Conservation (phyloP, 2,888 invertebrate genomes). For the Liopterus haemorrhoidalis region DNA sequence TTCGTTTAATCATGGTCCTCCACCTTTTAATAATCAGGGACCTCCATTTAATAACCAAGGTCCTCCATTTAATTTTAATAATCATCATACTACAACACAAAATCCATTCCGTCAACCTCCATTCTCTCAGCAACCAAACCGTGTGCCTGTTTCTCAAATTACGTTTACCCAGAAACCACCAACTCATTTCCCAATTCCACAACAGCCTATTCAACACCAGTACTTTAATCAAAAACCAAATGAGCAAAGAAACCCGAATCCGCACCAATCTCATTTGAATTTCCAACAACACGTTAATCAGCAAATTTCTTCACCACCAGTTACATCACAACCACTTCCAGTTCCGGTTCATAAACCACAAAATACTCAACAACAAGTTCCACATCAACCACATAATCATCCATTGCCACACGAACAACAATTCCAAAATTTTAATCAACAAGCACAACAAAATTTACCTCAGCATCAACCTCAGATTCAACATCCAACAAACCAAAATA, state of each 20-base stretch:
- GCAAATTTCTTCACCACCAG: conserved; percentile 28
- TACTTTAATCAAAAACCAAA: conserved; percentile 31
- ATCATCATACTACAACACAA: conserved; percentile 38
- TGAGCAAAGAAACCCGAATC: conserved; percentile 26
- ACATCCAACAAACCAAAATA: conserved; percentile 31
- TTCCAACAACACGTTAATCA: conserved; percentile 29
- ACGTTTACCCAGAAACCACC: conserved; percentile 46
- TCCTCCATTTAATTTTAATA: conserved; percentile 36
- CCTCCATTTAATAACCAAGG: conserved; percentile 31
- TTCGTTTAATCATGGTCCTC: conserved; percentile 27
- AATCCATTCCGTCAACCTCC: conserved; percentile 39
- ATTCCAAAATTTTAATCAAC: conserved; percentile 42
- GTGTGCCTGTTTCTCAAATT: conserved; percentile 23
- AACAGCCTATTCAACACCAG: conserved; percentile 45
- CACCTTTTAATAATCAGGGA: conserved; percentile 38
- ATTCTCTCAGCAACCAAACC: conserved; percentile 27
- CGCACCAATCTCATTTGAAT: conserved; percentile 24
- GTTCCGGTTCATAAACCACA: conserved; percentile 28
- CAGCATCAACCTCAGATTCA: conserved; percentile 44
- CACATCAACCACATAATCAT: conserved; percentile 28
- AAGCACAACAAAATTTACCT: conserved; percentile 41
- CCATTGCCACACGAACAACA: conserved; percentile 33
- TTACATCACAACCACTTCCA: conserved; percentile 21
- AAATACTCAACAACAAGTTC: conserved; percentile 29
- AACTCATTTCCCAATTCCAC: conserved; percentile 45